These are phyloP conservation scores for Copidosoma floridanum DNA, from an alignment of 1,140 invertebrate species.

Conservation along the genomic window DNA sequence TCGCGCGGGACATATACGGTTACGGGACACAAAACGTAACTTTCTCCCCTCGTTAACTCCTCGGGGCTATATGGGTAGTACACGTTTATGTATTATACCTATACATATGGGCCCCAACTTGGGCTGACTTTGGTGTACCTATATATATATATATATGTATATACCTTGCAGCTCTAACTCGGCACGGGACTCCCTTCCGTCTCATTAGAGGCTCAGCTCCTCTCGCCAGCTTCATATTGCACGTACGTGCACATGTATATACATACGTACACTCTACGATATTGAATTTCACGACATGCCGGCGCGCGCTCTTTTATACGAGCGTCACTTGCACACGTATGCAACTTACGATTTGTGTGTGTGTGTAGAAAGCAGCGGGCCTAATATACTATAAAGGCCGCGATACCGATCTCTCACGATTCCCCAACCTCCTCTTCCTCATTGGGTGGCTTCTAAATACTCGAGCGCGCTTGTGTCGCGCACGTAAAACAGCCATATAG, in stretches of 20 bases:
- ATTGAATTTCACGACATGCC: conserved; percentile 17
- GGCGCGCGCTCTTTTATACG: not conserved
- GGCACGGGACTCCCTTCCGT: conserved; percentile 14
- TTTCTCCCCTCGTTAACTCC: conserved; percentile 25
- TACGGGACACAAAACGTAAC: conserved; percentile 15
- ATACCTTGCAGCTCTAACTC: not conserved
- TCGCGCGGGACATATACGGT: not conserved
- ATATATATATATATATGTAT: not conserved
- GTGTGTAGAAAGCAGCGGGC: conserved; percentile 7
- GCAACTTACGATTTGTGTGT: not conserved
- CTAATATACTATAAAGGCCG: too few species aligned
- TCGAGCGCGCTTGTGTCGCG: conserved; percentile 1
- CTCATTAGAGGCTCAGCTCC: conserved; percentile 12
- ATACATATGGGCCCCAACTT: conserved; percentile 3
- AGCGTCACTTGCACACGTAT: not conserved
- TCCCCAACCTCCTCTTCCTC: too few species aligned
- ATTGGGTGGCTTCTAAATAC: conserved; percentile 20
- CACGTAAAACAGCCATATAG: not conserved
- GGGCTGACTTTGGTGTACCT: not conserved
- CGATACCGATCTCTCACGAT: conserved; percentile 23
- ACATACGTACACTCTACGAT: not conserved
- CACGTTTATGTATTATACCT: too few species aligned
- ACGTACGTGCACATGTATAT: conserved; percentile 26
- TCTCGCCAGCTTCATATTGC: not conserved
- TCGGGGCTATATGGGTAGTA: not conserved